Evolutionary conservation across 92 coral and sea anemone genomes (phyloP).

Genomic region (Scolanthus callimorphus): DNA sequence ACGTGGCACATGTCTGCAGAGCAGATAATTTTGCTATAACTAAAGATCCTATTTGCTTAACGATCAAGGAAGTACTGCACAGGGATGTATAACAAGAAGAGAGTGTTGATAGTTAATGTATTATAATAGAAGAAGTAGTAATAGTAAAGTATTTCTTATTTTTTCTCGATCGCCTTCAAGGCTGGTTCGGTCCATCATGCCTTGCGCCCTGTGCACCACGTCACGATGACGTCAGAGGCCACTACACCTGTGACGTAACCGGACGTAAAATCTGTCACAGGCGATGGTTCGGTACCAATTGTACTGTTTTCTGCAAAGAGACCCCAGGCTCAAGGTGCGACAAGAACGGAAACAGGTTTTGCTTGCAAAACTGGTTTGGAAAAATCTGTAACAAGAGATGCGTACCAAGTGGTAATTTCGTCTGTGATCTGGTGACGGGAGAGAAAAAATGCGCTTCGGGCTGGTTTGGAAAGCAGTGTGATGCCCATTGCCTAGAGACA

Average conservation of each 20-base stretch:
- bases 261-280: background rate
- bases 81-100: too few species aligned
- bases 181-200: background rate
- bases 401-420: background rate
- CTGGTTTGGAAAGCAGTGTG: constrained; percentile 1
- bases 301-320: background rate
- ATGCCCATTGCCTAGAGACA: background rate
- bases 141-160: too few species aligned
- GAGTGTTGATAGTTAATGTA: too few species aligned
- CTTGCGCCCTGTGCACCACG: constrained; percentile 2
- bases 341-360: background rate
- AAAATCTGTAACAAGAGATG: background rate
- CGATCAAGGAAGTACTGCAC: too few species aligned
- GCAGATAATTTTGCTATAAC: too few species aligned
- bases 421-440: background rate
- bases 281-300: background rate
- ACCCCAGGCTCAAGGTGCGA: background rate
- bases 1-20: too few species aligned
- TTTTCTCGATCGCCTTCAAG: too few species aligned
- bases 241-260: constrained; percentile 3
- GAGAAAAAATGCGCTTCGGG: background rate
- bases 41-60: too few species aligned
- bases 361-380: constrained; percentile 3
- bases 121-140: too few species aligned
- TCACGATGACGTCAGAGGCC: background rate